These are phyloP conservation scores for Microtus montanus DNA, from an alignment of 2,113 vertebrate genomes.

Conservation along the genomic window DNA sequence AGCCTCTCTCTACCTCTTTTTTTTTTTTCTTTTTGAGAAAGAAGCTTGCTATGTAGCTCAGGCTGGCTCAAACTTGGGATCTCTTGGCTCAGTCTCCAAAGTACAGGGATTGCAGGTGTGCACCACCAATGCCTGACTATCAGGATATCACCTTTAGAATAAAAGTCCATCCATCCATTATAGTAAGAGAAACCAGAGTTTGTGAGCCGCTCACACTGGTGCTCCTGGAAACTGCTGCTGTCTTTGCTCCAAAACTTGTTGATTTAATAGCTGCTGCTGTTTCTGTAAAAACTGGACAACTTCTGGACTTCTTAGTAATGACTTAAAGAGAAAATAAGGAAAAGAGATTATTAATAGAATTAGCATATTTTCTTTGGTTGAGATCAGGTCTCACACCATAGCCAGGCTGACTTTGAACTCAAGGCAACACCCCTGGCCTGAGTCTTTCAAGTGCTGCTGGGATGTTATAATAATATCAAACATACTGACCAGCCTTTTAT, in stretches of 20 bases:
- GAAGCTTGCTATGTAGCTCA: background rate
- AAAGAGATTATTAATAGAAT: conserved; percentile 8
- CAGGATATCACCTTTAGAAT: conserved; percentile 17
- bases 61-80: background rate
- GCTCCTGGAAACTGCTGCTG: conserved; percentile 90
- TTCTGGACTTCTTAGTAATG: conserved; percentile 96
- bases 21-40: background rate
- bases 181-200: conserved; percentile 40
- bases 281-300: conserved; percentile 98
- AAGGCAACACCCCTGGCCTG: background rate
- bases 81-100: background rate
- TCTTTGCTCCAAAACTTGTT: conserved; percentile 90
- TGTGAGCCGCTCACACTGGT: conserved; percentile 77
- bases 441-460: background rate
- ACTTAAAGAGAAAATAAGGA: conserved; percentile 85
- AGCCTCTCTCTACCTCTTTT: background rate
- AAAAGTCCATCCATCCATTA: conserved; percentile 58
- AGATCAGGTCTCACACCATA: background rate
- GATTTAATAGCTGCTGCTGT: conserved; percentile 94
- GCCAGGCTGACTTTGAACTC: background rate
- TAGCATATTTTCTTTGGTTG: background rate
- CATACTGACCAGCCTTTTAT: background rate
- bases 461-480: background rate
- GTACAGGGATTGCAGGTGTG: background rate
- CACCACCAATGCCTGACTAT: background rate